Base-by-base conservation (phyloP, 2,113 vertebrate species). In the Lanius ludovicianus region DNA sequence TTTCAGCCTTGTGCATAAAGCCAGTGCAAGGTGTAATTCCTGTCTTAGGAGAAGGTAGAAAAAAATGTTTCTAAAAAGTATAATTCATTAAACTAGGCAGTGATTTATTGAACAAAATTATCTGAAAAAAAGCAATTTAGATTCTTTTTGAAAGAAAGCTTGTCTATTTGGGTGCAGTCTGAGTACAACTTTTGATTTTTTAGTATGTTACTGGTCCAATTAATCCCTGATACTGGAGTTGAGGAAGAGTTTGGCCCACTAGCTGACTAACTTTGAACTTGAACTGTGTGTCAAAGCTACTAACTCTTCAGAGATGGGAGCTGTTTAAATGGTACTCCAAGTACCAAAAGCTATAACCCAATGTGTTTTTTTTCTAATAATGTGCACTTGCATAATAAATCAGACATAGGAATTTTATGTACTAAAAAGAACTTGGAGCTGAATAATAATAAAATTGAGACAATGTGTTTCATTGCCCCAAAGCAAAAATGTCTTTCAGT, bases 371-470 rank as follows among this genome's bases (percentile, higher is more conserved):
- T 19, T 42, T 1, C 24, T 79, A 71, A 53, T 79, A 85, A 56
- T 1, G 0, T 3, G 2, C 65, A 77, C 37, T 50, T 87, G 74
- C 75, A 52, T 68, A 68, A 67, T 81, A 82, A 89, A 89, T 78
- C 79, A 86, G 41, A 30, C 30, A 50, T 21, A 74, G 49, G 60
- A 41, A 90, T 46, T 82, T 94, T 76, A 82, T 44, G 35, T 92
- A 52, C 70, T 68, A 55, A 84, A 88, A 95, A 70, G 57, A 93
- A 73, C 60, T 64, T 55, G 50, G 69, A 94, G 71, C 52, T 44
- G 84, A 93, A 75, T 94, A 93, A 87, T 95, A 87, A 87, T 88
- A 93, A 77, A 87, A 83, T 39, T 31, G 92, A 94, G 55, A 76
- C 67, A 89, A 84, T 2, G 9, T 69, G 68, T 56, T 89, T 63